Evolutionary conservation across 2,888 invertebrate species (phyloP).

Genomic region (Sphaerophoria rueppellii): DNA sequence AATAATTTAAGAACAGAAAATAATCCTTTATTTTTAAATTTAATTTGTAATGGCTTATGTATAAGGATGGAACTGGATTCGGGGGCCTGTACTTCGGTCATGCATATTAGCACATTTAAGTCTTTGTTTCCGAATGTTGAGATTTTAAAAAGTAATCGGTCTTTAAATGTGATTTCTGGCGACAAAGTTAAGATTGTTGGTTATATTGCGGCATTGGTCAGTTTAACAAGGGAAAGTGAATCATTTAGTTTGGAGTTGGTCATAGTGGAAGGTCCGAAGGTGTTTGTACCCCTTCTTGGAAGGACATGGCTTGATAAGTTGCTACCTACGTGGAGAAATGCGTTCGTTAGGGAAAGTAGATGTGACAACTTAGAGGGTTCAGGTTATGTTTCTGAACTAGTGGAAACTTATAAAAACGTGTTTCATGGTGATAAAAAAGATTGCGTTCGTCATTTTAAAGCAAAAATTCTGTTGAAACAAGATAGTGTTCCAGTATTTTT

Average conservation of each 20-base stretch:
- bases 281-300: constrained; percentile 5
- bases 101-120: not conserved
- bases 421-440: constrained; percentile 8
- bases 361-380: not conserved
- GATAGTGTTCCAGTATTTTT: not conserved
- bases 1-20: constrained; percentile 11
- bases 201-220: constrained; percentile 3
- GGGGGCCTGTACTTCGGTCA: not conserved
- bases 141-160: not conserved
- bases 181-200: constrained; percentile 3
- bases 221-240: not conserved
- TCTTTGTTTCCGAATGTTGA: not conserved
- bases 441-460: not conserved
- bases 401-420: not conserved
- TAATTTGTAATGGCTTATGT: constrained; percentile 11
- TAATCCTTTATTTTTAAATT: constrained; percentile 11
- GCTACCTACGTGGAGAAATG: not conserved
- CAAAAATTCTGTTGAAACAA: constrained; percentile 5
- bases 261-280: not conserved
- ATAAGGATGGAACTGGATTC: constrained; percentile 11
- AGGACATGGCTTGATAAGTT: not conserved
- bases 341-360: not conserved
- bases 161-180: not conserved
- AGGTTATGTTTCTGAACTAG: not conserved
- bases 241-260: not conserved